These are phyloP conservation scores for Porites lobata DNA, from an alignment of 92 coral and sea anemone genomes.

Conservation along the genomic window DNA sequence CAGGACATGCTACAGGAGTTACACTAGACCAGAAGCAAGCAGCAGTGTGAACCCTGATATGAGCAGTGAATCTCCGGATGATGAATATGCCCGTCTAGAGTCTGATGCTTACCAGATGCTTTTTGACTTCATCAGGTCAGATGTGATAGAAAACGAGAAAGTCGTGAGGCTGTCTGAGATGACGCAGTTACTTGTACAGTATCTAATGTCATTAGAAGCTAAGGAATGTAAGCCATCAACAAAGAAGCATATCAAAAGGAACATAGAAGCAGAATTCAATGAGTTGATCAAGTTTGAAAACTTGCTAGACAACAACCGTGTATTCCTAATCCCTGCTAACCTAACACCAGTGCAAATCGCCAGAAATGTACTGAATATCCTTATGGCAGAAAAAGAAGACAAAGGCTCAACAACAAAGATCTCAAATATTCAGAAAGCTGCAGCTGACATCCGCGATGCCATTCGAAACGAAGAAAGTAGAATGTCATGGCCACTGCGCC, in stretches of 20 bases:
- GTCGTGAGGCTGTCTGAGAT: no score
- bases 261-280: constrained; percentile 46
- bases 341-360: constrained; percentile 46
- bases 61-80: constrained; percentile 37
- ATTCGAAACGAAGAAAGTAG: constrained; percentile 43
- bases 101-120: constrained; percentile 58
- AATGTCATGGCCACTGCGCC: constrained; percentile 57
- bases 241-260: constrained; percentile 57
- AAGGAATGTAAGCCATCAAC: constrained; percentile 57
- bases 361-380: constrained; percentile 29
- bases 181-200: no score
- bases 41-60: constrained; percentile 4
- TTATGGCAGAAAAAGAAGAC: constrained; percentile 36
- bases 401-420: constrained; percentile 28
- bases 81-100: constrained; percentile 55
- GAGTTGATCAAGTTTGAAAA: constrained; percentile 40
- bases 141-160: no score
- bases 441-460: constrained; percentile 51
- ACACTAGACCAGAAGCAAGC: constrained; percentile 60
- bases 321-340: constrained; percentile 33
- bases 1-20: constrained; percentile 60
- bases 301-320: constrained; percentile 40
- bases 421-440: constrained; percentile 51
- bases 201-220: constrained; percentile 36
- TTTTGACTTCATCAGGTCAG: constrained; percentile 52